Conservation (phyloP, 2,888 invertebrate genomes). For the Drosophila sordidula region DNA sequence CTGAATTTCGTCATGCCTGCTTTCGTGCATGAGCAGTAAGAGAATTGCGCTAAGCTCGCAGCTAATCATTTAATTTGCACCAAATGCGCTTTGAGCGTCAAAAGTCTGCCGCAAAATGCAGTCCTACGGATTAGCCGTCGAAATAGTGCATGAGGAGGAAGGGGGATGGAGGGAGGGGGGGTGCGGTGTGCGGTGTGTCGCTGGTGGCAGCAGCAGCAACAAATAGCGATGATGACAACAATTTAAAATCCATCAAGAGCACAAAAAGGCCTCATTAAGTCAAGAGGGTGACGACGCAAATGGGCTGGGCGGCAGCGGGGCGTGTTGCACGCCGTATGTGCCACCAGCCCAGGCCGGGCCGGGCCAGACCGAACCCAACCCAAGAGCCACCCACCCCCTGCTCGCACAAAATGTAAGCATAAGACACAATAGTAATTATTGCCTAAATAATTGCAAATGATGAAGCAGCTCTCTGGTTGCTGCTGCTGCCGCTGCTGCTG, state of each 20-base stretch:
- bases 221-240: slow-evolving; percentile 81
- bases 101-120: slow-evolving; percentile 58
- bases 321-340: slow-evolving; percentile 54
- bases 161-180: not conserved
- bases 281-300: slow-evolving; percentile 75
- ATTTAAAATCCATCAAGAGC: slow-evolving; percentile 83
- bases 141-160: too few relatives aligned
- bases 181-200: not conserved
- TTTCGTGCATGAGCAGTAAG: slow-evolving; percentile 10
- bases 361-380: not conserved
- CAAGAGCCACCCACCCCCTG: not conserved
- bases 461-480: slow-evolving; percentile 50
- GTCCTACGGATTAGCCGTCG: slow-evolving; percentile 46
- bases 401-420: slow-evolving; percentile 73
- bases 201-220: slow-evolving; percentile 28
- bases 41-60: slow-evolving; percentile 4
- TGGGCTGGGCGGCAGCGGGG: slow-evolving; percentile 42
- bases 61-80: slow-evolving; percentile 50
- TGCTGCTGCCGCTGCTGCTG: slow-evolving; percentile 16
- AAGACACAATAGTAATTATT: slow-evolving; percentile 84
- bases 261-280: slow-evolving; percentile 82
- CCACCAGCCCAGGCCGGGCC: slow-evolving; percentile 3
- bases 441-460: slow-evolving; percentile 84
- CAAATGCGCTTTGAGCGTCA: slow-evolving; percentile 63
- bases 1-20: slow-evolving; percentile 21